Evolutionary conservation across 2,888 invertebrate species (phyloP).

Genomic region (Antitype chi): DNA sequence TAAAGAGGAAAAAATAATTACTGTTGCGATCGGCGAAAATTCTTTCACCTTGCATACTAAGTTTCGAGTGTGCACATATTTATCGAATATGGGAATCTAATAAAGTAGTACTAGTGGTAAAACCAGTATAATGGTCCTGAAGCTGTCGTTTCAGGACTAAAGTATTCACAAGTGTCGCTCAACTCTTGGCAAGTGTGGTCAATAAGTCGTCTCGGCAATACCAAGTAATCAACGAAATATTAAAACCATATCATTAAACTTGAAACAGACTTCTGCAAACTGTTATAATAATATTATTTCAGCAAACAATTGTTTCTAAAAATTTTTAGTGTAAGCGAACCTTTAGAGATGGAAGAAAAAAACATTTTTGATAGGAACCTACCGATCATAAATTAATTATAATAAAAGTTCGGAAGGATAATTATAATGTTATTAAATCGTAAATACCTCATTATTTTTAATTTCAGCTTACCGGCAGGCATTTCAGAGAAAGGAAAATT

Average conservation of each 20-base stretch:
- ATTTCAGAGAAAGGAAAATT: background rate
- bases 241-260: background rate
- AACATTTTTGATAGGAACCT: background rate
- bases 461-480: background rate
- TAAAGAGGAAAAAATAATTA: no score
- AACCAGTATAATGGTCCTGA: no score
- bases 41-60: no score
- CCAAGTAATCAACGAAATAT: background rate
- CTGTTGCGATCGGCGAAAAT: no score
- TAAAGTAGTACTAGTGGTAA: no score
- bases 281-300: background rate
- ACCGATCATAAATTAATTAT: background rate
- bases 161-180: no score
- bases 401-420: background rate
- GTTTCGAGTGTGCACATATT: background rate
- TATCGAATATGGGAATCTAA: no score
- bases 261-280: background rate
- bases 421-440: background rate
- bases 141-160: background rate
- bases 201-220: background rate
- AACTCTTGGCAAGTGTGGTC: background rate
- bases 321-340: background rate
- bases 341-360: background rate
- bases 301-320: background rate
- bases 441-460: slow-evolving; percentile 25